Evolutionary conservation across 2,888 invertebrate species (phyloP).

Genomic region (Fabriciana adippe): DNA sequence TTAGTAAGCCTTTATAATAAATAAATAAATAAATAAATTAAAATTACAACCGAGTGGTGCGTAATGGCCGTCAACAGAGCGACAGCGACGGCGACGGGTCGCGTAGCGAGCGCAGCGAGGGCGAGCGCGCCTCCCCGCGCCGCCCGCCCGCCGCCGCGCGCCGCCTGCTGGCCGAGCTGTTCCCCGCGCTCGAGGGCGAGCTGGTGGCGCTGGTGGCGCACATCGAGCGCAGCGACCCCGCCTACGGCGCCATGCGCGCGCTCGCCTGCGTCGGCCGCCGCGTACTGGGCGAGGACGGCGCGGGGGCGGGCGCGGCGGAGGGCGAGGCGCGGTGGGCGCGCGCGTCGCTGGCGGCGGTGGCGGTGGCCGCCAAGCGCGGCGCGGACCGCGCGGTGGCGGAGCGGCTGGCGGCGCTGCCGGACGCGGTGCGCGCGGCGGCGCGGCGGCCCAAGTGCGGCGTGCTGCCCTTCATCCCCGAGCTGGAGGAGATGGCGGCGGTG

Average conservation of each 20-base stretch:
- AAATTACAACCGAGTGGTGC: too few species aligned
- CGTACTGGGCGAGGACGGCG: slow-evolving; percentile 92
- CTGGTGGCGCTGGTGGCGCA: slow-evolving; percentile 92
- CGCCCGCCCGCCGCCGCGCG: slow-evolving; percentile 44
- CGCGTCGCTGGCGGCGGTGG: slow-evolving; percentile 62
- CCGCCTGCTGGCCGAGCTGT: slow-evolving; percentile 92
- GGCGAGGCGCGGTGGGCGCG: slow-evolving; percentile 63
- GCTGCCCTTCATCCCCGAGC: slow-evolving; percentile 93
- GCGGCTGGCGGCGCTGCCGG: slow-evolving; percentile 90
- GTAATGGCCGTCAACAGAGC: not conserved
- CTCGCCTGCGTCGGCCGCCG: slow-evolving; percentile 95
- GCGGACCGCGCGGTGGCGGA: slow-evolving; percentile 96
- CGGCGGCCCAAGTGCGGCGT: slow-evolving; percentile 91
- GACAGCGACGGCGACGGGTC: slow-evolving; percentile 42
- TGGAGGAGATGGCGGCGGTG: slow-evolving; percentile 93
- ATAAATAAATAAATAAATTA: too few species aligned
- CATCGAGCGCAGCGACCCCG: slow-evolving; percentile 92
- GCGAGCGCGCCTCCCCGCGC: slow-evolving; percentile 44
- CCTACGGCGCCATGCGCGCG: slow-evolving; percentile 95
- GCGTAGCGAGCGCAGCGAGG: slow-evolving; percentile 46
- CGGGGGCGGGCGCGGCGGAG: slow-evolving; percentile 83
- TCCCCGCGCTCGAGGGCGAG: slow-evolving; percentile 93
- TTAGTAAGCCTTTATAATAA: too few species aligned
- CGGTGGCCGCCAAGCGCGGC: slow-evolving; percentile 75
- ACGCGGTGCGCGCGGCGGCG: slow-evolving; percentile 73